phyloP scores from a whole-genome alignment of 1,140 invertebrate species.

The Leptopilina clavipes region DNA sequence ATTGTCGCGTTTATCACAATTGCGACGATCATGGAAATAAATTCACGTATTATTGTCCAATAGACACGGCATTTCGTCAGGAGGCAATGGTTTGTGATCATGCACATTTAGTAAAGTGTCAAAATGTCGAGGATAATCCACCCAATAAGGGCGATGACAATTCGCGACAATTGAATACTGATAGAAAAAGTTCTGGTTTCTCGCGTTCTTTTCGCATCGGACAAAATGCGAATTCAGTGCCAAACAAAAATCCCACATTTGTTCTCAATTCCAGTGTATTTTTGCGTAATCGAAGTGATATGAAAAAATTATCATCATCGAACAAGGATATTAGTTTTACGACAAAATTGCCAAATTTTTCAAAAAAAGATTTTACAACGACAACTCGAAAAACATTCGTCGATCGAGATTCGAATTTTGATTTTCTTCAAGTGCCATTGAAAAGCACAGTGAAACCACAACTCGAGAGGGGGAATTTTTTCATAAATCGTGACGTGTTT shows the following conservation, averaged over 20 bases:
- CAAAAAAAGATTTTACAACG: neutral
- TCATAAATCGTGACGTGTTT: neutral
- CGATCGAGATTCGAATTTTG: neutral
- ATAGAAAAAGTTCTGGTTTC: conserved; percentile 35
- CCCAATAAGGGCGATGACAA: neutral
- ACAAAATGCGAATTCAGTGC: conserved; percentile 35
- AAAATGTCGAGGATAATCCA: conserved; percentile 36
- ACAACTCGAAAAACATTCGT: neutral
- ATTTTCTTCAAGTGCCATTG: conserved; percentile 22
- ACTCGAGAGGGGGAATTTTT: conserved; percentile 8
- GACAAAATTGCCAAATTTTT: neutral
- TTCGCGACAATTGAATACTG: conserved; percentile 6
- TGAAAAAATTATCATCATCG: neutral
- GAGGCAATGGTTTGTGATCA: conserved; percentile 75
- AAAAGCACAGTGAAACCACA: neutral
- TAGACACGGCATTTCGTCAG: conserved; percentile 75
- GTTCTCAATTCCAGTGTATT: conserved; percentile 58
- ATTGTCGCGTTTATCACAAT: conserved; percentile 74
- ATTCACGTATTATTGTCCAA: conserved; percentile 74
- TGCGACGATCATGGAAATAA: conserved; percentile 73
- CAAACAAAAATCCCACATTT: conserved; percentile 52
- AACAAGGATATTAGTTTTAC: neutral
- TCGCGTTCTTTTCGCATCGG: conserved; percentile 52
- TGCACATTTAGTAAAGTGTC: conserved; percentile 74
- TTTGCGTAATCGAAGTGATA: conserved; percentile 40